Evolutionary conservation across 2,113 vertebrate genomes (phyloP), one percentile per base, ranked within the genome.

Genomic region (Cranoglanis bouderius): DNA sequence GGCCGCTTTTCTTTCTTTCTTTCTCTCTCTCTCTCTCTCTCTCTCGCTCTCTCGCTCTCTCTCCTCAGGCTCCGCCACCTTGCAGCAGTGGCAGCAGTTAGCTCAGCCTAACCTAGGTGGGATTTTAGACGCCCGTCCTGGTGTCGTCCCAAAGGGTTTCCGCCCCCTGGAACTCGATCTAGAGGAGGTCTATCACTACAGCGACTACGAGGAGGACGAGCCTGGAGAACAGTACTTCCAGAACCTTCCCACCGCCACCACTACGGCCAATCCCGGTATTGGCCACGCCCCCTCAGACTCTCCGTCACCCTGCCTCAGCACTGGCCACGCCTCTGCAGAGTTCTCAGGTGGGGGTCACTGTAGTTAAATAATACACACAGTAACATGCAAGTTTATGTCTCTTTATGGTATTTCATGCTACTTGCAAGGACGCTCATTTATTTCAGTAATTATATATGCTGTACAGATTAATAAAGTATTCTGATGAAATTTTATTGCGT

Each of bases 71-170:
- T 99, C 98, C 57, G 98, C 96, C 91, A 99, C 98, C 65, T 96
- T 99, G 89, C 98, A 99, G 92, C 98, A 99, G 90, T 99, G 98
- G 98, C 98, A 99, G 95, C 98, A 98, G 95, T 90, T 99, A 93
- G 98, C 98, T 63, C 98, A 99, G 95, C 98, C 98, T 92, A 97
- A 99, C 93, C 96, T 99, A 1, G 98, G 98, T 0, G 98, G 98
- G 67, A 99, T 99, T 85, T 94, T 99, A 91, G 98, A 99, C 65
- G 96, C 98, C 0, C 95, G 98, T 91, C 98, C 98, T 0, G 98
- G 98, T 70, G 98, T 99, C 53, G 96, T 99, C 89, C 96, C 98
- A 12, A 99, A 99, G 92, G 98, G 98, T 93, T 99, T 98, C 95
- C 95, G 98, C 90, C 98, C 98, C 0, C 95, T 99, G 51, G 98